Base-by-base conservation (phyloP, 2,888 invertebrate genomes). In the Drosophila cognata region DNA sequence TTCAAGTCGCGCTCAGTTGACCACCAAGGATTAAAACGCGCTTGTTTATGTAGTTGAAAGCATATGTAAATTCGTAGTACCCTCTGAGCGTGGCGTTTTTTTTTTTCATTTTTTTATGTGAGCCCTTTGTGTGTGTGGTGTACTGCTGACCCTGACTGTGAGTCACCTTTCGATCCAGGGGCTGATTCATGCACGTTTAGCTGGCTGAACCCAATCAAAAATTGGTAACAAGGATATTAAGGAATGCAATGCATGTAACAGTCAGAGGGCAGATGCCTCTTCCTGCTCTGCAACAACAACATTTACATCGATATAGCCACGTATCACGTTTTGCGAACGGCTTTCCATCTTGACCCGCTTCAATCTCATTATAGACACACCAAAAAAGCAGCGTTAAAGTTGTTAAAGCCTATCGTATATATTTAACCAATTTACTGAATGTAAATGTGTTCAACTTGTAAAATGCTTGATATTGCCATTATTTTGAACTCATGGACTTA, bases 121-220 rank as follows among this genome's bases (percentile, higher is more conserved):
- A 79, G 77, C 62, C 82, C 82, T 74, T 63, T 64, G 85, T 56
- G 25, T 48, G 10, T 31, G 29, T 29, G 8, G 31, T n/a, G 25
- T 62, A 41, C 38, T 25, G 21, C 28, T 59, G 55, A 57, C 31
- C 33, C 57, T 28, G 57, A 16, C 48, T 31, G 28, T 74, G 78
- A 75, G 48, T 71, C 77, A 77, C 38, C n/a, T 18, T 51, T 65
- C 28, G 28, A 28, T 35, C n/a, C 28, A 52, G 51, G 33, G 35
- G 18, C 53, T 74, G 78, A 77, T 48, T 64, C 71, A 77, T 67
- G 18, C 50, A 50, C 28, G 43, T 64, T 46, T 41, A 46, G 38
- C 35, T 10, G 8, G 1, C 46, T 25, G 46, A 46, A 25, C 46
- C 46, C 46, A 46, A 46, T 46, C 25, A 8, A 46, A 46, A 46